Conservation (phyloP, 2,797 vertebrate genomes). For the Crocodylus rhombifer region DNA sequence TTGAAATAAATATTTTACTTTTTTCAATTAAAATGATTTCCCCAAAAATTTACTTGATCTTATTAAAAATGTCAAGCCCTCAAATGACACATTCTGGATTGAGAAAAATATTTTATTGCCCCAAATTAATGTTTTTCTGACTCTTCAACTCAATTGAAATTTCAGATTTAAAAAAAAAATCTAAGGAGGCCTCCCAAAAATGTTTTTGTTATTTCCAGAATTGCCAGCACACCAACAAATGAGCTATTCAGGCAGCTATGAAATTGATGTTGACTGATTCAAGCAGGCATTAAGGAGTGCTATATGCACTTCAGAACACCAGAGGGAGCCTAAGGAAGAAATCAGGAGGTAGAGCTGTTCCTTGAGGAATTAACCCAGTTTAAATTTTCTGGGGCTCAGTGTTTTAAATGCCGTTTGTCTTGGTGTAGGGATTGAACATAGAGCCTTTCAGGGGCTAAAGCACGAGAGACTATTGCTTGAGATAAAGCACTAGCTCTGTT, state of each 20-base stretch:
- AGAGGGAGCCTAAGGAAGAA: slow-evolving; percentile 46
- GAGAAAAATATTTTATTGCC: too few species aligned
- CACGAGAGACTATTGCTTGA: background rate
- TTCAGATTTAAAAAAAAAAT: background rate
- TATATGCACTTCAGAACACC: background rate
- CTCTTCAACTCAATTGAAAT: background rate
- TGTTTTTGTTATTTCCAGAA: background rate
- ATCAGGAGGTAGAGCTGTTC: background rate
- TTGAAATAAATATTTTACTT: rapidly evolving
- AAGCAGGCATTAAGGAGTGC: background rate
- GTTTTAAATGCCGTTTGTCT: background rate
- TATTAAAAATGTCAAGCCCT: too few species aligned
- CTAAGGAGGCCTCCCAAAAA: background rate
- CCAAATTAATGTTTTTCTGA: background rate
- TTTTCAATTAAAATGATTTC: background rate
- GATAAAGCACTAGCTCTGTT: background rate
- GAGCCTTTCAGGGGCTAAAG: background rate
- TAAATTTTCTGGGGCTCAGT: background rate
- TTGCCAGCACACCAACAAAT: background rate
- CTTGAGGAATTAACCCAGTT: rapidly evolving
- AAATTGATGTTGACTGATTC: rapidly evolving
- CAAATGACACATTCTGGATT: too few species aligned
- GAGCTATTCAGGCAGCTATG: rapidly evolving
- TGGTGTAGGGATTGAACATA: background rate
- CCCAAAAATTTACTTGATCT: background rate